phyloP scores from a whole-genome alignment of 2,888 invertebrate genomes.

The Anagyrus pseudococci region DNA sequence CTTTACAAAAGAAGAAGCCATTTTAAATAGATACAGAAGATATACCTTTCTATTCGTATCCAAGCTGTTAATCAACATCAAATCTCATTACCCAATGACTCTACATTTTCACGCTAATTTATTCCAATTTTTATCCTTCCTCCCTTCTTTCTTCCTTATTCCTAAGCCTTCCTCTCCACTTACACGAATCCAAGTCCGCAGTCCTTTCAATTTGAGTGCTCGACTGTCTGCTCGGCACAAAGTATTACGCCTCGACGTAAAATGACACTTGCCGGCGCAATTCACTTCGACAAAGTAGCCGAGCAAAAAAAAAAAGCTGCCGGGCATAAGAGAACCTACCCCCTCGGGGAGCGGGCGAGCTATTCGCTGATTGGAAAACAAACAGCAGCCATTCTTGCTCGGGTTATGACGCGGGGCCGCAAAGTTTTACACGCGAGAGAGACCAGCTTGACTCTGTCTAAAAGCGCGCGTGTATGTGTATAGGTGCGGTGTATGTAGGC shows the following conservation, averaged over 20 bases:
- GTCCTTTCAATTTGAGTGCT: constrained; percentile 21
- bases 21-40: too few relatives aligned
- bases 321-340: too few relatives aligned
- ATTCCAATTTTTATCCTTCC: too few relatives aligned
- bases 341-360: constrained; percentile 32
- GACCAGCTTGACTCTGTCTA: not conserved
- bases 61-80: too few relatives aligned
- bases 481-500: too few relatives aligned
- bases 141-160: too few relatives aligned
- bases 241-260: constrained; percentile 39
- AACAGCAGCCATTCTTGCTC: constrained; percentile 44
- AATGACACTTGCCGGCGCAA: constrained; percentile 41
- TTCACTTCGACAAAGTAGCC: constrained; percentile 36
- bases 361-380: constrained; percentile 54
- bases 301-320: constrained; percentile 9
- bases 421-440: constrained; percentile 40
- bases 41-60: too few relatives aligned
- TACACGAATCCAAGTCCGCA: too few relatives aligned
- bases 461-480: too few relatives aligned
- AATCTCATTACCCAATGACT: constrained; percentile 7
- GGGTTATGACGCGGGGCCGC: constrained; percentile 42
- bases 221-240: constrained; percentile 19
- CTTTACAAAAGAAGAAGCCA: too few relatives aligned
- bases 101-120: too few relatives aligned
- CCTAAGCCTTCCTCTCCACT: too few relatives aligned